Base-by-base conservation (phyloP, 2,797 vertebrate species). In the Sebastes itinus region DNA sequence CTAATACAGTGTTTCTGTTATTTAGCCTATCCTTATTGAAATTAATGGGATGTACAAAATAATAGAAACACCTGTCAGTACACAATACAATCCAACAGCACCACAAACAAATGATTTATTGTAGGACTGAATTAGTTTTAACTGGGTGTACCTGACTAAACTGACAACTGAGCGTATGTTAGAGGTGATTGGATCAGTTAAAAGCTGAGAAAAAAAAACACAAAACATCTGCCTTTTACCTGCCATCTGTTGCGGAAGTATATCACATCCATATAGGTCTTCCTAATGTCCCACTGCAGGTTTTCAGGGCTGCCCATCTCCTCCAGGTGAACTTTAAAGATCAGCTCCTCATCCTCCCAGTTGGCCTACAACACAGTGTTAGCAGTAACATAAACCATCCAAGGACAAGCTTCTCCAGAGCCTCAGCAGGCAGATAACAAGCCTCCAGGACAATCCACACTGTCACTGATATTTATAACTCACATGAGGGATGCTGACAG, bases 251-350 rank as follows among this genome's bases (percentile, higher is more conserved):
- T 93, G 81, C 89, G 72, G 81, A 97, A 96, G 58, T 92, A 6
- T 20, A 93, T 79, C 63, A 96, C 72, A 18, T 96, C 94, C 58
- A 79, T 89, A 87, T 93, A 92, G 12, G 90, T 87, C 89, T 95
- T 96, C 76, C 33, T 93, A 72, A 96, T 94, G 79, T 95, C 93
- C 96, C 96, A 96, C 38, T 95, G 93, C 1, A 96, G 89, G 87
- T 95, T 95, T 81, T 96, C 95, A 0, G 95, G 93, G 71, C 94
- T 95, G 92, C 87, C 78, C 52, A 73, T 83, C 68, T 96, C 95
- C 72, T 95, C 95, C 77, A 97, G 62, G 73, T 95, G 95, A 70
- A 96, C 27, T 0, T 83, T 94, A 85, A 96, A 96, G 86, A 82
- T 81, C 1, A 95, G 70, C 75, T 92, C 87, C 16, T 92, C 85